Conservation (phyloP, 2,888 invertebrate genomes). For the Nycteola revayana region DNA sequence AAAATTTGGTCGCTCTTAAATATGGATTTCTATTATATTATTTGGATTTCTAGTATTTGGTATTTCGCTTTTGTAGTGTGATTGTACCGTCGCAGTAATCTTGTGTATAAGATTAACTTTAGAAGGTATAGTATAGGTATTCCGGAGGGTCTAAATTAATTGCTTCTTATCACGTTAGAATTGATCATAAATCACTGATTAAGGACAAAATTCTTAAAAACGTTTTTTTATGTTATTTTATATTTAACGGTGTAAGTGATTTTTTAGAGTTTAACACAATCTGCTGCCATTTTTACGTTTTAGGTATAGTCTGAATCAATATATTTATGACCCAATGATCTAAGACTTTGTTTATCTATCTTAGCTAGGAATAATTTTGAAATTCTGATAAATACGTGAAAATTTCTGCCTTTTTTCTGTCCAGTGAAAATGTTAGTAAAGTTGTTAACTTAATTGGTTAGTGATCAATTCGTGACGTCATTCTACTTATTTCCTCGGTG, state of each 20-base stretch:
- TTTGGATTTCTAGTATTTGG: constrained; percentile 31
- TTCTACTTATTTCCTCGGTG: constrained; percentile 21
- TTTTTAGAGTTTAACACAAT: no score
- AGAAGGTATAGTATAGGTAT: constrained; percentile 58
- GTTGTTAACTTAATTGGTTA: constrained; percentile 17
- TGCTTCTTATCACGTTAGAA: constrained; percentile 8
- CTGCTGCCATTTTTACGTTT: no score
- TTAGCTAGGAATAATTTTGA: no score
- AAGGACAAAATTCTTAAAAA: no score
- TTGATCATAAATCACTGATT: constrained; percentile 27
- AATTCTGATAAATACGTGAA: no score
- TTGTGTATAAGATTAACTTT: constrained; percentile 69
- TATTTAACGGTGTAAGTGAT: no score
- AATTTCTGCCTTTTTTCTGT: no score
- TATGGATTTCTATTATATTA: constrained; percentile 28
- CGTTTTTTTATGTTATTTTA: no score
- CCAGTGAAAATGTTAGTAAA: no score
- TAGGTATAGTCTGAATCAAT: no score
- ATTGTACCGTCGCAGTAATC: constrained; percentile 71
- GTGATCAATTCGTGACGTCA: constrained; percentile 26
- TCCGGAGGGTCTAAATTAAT: constrained; percentile 16
- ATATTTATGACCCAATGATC: no score
- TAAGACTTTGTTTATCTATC: no score
- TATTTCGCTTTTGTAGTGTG: constrained; percentile 44
- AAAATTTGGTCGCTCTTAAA: constrained; percentile 24